These are phyloP conservation scores for Phyllotis vaccarum DNA, from an alignment of 2,797 vertebrate genomes.

Conservation along the genomic window DNA sequence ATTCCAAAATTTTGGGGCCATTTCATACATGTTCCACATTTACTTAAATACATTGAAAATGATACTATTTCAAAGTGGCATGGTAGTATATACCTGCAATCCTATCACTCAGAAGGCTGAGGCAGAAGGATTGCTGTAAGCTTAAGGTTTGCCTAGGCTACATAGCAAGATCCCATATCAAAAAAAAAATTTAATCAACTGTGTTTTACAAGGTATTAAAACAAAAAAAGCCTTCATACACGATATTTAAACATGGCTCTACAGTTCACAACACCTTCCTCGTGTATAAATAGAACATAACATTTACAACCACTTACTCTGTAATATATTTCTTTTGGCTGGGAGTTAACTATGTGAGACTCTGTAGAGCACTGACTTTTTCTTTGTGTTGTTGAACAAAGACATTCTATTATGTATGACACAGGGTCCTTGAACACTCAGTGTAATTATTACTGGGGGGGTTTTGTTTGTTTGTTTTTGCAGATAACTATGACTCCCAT, in stretches of 20 bases:
- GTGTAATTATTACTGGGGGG: conserved; percentile 61
- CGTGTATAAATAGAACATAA: conserved; percentile 81
- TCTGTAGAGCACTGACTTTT: conserved; percentile 77
- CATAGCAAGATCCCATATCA: not conserved
- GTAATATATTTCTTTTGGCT: conserved; percentile 83
- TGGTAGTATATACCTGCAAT: not conserved
- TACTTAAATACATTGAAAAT: conserved; percentile 79
- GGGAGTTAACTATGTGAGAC: conserved; percentile 69
- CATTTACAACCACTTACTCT: conserved; percentile 81
- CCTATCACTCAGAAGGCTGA: not conserved
- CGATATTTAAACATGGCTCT: conserved; percentile 79
- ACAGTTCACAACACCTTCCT: conserved; percentile 79
- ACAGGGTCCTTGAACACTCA: conserved; percentile 63
- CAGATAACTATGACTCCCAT: conserved; percentile 72
- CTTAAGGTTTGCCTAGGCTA: not conserved
- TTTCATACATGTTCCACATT: conserved; percentile 73
- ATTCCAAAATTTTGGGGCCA: conserved; percentile 53
- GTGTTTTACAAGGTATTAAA: conserved; percentile 79
- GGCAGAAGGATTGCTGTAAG: not conserved
- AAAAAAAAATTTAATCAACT: not conserved
- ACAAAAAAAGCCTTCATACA: conserved; percentile 80
- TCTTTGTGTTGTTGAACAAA: conserved; percentile 78
- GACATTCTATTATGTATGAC: conserved; percentile 70
- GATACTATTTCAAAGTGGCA: conserved; percentile 46
- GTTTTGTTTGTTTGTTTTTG: conserved; percentile 32